Base-by-base conservation (phyloP, 37 sponge, comb jelly and placozoan species). In the Beroe forskalii region DNA sequence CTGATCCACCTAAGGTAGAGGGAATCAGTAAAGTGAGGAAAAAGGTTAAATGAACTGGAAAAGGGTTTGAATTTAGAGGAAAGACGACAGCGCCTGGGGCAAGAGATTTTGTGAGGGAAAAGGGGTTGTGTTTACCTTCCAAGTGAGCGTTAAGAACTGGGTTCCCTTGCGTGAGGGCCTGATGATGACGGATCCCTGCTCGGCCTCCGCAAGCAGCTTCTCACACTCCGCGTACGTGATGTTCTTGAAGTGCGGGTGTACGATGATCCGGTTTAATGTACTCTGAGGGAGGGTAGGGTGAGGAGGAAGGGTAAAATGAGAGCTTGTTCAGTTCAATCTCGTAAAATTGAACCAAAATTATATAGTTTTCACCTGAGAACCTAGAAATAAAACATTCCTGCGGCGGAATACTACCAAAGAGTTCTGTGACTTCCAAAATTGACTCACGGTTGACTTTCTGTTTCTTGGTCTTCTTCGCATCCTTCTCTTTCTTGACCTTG, bases 141-240 rank as follows among this genome's bases (percentile, higher is more conserved):
- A 80, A 25, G 86, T 80, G 1, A 80, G 86, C 40, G 86, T 80
- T 9, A 80, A 48, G 86, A 80, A 80, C 6, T 80, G 48, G 41
- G 62, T 43, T 67, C 95, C 99, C 91, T 95, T 95, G 43, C 94
- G 93, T 36, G 96, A 96, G 0, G 99, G 99, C 92, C 99, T 92
- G 61, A 98, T 95, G 40, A 98, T 92, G 76, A 93, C 93, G n/a
- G 96, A 97, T 44, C 99, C 99, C 60, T 91, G 92, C 0, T 96
- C 94, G 90, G 93, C 64, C 12, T 62, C 67, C 12, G 90, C 92
- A 40, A 98, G 90, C 2, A 64, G 1, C 61, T 93, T 92, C 67
- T 93, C 92, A 32, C 95, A 94, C 62, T 96, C 94, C 8, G 62
- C 62, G 90, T 91, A 96, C 22, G 95, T 80, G 44, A 90, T 43